Evolutionary conservation across 1,140 invertebrate species (phyloP).

Genomic region (Cecropterus lyciades): DNA sequence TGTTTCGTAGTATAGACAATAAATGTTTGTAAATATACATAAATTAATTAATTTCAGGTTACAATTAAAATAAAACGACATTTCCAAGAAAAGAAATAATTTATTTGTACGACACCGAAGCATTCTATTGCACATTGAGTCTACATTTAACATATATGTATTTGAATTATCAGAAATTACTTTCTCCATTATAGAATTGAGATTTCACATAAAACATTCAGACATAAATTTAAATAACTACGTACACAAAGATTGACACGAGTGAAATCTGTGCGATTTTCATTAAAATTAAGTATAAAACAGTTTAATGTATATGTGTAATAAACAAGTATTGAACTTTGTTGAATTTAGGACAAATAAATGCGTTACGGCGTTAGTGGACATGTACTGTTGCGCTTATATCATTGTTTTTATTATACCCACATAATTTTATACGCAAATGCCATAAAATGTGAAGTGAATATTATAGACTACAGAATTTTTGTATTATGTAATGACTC

Average conservation of each 20-base stretch:
- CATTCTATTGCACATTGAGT: slow-evolving; percentile 19
- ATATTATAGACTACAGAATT: slow-evolving; percentile 2
- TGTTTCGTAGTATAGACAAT: no score
- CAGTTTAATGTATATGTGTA: slow-evolving; percentile 10
- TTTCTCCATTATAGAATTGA: neutral
- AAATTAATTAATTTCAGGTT: neutral
- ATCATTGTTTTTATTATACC: slow-evolving; percentile 10
- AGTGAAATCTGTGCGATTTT: slow-evolving; percentile 20
- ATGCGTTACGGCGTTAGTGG: neutral
- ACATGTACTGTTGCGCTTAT: slow-evolving; percentile 16
- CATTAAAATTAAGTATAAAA: slow-evolving; percentile 12
- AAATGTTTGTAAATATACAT: no score
- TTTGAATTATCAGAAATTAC: slow-evolving; percentile 2
- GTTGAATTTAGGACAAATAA: neutral
- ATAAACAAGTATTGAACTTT: slow-evolving; percentile 8
- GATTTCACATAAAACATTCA: neutral
- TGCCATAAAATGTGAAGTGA: neutral
- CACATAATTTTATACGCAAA: neutral
- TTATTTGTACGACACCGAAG: slow-evolving; percentile 19
- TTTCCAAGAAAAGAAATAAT: slow-evolving; percentile 14
- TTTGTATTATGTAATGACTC: slow-evolving; percentile 7
- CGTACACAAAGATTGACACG: slow-evolving; percentile 17
- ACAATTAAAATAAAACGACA: slow-evolving; percentile 6
- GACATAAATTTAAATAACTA: neutral
- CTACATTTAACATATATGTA: slow-evolving; percentile 11